Evolutionary conservation across 2,888 invertebrate species (phyloP).

Genomic region (Oscheius sp.): DNA sequence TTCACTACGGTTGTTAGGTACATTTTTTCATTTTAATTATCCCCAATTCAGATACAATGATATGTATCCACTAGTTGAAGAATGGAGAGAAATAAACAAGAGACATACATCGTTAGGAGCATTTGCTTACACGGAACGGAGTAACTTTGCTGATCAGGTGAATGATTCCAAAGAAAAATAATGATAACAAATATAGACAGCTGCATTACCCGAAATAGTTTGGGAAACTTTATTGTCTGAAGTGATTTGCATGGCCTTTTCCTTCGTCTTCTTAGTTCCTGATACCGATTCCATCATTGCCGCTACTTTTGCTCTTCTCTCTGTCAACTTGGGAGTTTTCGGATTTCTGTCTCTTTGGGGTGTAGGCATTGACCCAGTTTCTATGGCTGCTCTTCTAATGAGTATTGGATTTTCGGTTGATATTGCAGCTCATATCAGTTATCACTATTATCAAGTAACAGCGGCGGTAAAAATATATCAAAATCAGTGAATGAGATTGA

Average conservation of each 20-base stretch:
- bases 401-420: constrained; percentile 62
- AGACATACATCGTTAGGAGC: constrained; percentile 41
- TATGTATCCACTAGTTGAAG: constrained; percentile 54
- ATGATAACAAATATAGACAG: constrained; percentile 35
- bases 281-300: constrained; percentile 53
- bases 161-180: not conserved
- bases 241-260: constrained; percentile 57
- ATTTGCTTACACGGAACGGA: constrained; percentile 53
- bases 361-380: constrained; percentile 58
- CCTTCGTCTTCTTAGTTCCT: constrained; percentile 54
- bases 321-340: constrained; percentile 59
- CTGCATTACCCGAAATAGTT: constrained; percentile 47
- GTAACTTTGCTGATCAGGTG: constrained; percentile 58
- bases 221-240: constrained; percentile 59
- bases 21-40: not conserved
- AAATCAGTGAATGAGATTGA: not conserved
- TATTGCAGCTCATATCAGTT: constrained; percentile 61
- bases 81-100: constrained; percentile 52
- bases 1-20: constrained; percentile 51
- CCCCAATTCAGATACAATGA: constrained; percentile 45
- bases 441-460: constrained; percentile 57
- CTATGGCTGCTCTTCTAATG: constrained; percentile 57
- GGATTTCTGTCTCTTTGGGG: constrained; percentile 58
- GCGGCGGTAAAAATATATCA: constrained; percentile 36
- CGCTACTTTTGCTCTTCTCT: constrained; percentile 53